A percentile compares a stretch with the other conserved stretches of the same genome.
These are phyloP conservation scores for Cebidichthys violaceus DNA, from an alignment of 2,113 vertebrate genomes.

Conservation along the genomic window DNA sequence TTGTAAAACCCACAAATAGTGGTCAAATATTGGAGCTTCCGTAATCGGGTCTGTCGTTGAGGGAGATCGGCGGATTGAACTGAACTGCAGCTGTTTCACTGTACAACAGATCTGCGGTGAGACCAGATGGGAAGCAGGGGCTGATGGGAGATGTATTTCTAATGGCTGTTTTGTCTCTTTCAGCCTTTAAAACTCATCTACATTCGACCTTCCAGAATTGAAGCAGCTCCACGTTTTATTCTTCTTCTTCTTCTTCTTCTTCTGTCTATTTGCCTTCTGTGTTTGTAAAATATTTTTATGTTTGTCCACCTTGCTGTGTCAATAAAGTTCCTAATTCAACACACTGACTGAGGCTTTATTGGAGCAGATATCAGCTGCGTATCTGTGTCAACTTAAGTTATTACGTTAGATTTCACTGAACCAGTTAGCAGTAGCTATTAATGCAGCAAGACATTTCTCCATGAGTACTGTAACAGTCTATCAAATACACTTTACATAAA, in stretches of 20 bases:
- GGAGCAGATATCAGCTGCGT: background rate
- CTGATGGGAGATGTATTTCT: conserved; percentile 2
- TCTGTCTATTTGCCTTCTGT: conserved; percentile 29
- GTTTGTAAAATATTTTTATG: conserved; percentile 84
- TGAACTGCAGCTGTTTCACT: background rate
- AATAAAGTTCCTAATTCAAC: conserved; percentile 80
- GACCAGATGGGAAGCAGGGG: background rate
- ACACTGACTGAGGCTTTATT: background rate
- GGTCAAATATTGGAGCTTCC: background rate
- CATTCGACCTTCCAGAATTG: conserved; percentile 78
- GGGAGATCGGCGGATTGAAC: background rate
- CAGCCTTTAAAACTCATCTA: conserved; percentile 83
- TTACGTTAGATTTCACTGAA: no score
- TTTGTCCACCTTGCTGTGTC: conserved; percentile 62
- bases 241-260: background rate
- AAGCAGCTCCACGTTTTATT: conserved; percentile 20
- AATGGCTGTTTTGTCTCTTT: conserved; percentile 35
- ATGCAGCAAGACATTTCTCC: no score
- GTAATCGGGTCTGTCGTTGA: background rate
- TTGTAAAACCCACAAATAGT: background rate
- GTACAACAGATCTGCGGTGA: background rate
- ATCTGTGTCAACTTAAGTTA: no score
- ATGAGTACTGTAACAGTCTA: no score
- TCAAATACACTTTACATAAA: no score
- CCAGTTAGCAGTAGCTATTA: no score